Evolutionary conservation across 2,113 vertebrate species (phyloP), one percentile per base, ranked within the genome.

Genomic region (Scomber scombrus): DNA sequence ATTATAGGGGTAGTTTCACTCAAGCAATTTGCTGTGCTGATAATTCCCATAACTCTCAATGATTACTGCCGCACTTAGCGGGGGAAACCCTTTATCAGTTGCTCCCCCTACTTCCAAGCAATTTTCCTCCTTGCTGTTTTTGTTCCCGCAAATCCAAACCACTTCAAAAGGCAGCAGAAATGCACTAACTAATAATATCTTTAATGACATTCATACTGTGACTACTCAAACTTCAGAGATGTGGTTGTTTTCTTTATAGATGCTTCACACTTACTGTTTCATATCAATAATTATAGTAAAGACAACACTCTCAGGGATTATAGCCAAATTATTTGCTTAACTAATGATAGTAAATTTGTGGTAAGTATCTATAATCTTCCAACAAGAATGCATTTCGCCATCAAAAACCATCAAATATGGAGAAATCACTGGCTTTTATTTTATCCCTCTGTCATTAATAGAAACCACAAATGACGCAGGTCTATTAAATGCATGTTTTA

Each of bases 41-140:
- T 26, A 85, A 55, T 77, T 80, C 65, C 68, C 74, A 51, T 78
- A 69, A 73, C 75, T 82, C 78, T 64, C 34, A 12, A 77, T 0
- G 13, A 71, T 86, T 78, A 75, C 61, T 67, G 31, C 31, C 21
- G 57, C 55, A 16, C 55, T 74, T 40, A 34, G 49, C 16, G 46
- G 47, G 49, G 12, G 8, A 54, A 63, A 60, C 49, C 11, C 18
- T 72, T 75, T 47, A 73, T 89, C 74, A 62, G 69, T 29, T 23
- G 43, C 46, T 52, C 9, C 51, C 15, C 16, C 4, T 75, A 75
- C 50, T 7, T 51, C 15, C 1, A 29, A 29, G 67, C 34, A 47
- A 63, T 67, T 61, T 73, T 60, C 50, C 8, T 15, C 40, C 16
- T 12, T 60, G 10, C 11, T 75, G 19, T 47, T 72, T 83, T 18